phyloP scores from a whole-genome alignment of 2,797 vertebrate genomes.

The Tarsius wallacei region DNA sequence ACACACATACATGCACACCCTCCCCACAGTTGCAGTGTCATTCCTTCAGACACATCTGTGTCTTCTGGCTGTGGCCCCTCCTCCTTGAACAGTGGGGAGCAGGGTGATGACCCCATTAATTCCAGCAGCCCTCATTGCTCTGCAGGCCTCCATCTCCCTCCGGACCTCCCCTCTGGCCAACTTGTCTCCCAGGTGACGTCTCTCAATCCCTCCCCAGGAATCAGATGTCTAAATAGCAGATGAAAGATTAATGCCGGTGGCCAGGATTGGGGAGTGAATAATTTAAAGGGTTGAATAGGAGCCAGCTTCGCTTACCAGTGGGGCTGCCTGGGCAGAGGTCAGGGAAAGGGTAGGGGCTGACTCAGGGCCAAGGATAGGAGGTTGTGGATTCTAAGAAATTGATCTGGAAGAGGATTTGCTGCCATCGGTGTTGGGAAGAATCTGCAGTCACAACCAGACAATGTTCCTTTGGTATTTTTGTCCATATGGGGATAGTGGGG shows the following conservation, averaged over 20 bases:
- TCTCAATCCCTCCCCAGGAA: constrained; percentile 71
- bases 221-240: constrained; percentile 84
- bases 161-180: constrained; percentile 67
- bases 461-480: background rate
- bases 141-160: constrained; percentile 46
- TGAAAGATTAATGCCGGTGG: constrained; percentile 84
- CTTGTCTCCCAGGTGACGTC: constrained; percentile 78
- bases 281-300: constrained; percentile 79
- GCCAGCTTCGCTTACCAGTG: constrained; percentile 62
- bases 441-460: constrained; percentile 42
- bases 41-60: constrained; percentile 74
- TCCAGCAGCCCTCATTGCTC: constrained; percentile 61
- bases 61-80: background rate
- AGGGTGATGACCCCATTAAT: constrained; percentile 80
- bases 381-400: background rate
- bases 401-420: background rate
- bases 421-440: background rate
- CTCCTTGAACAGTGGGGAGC: background rate
- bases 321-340: constrained; percentile 29
- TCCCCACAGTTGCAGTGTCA: constrained; percentile 15
- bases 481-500: background rate
- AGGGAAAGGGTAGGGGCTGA: constrained; percentile 65
- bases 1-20: background rate
- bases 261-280: constrained; percentile 84
- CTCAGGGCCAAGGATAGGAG: constrained; percentile 30